Conservation (phyloP, 2,113 vertebrate species). For the Anhinga anhinga region DNA sequence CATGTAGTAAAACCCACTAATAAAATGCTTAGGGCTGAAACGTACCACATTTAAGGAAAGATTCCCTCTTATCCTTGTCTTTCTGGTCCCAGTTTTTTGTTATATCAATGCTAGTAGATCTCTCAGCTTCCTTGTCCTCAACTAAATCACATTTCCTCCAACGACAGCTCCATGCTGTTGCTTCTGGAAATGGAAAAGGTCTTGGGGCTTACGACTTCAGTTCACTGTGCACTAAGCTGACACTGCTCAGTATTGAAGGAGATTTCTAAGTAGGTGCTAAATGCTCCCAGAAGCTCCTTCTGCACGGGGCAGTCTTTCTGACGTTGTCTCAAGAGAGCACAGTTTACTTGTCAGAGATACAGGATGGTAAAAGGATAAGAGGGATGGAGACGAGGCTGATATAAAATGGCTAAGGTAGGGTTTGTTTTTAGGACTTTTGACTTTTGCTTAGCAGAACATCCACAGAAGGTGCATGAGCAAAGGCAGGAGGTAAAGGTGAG, state of each 20-base stretch:
- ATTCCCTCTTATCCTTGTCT: not conserved
- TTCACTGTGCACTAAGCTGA: not conserved
- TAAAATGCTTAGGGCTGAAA: not conserved
- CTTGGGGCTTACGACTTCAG: not conserved
- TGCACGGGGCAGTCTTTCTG: not conserved
- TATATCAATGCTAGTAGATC: not conserved
- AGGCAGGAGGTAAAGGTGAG: not conserved
- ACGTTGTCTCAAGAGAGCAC: not conserved
- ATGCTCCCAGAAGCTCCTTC: not conserved
- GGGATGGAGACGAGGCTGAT: not conserved
- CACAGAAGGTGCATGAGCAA: not conserved
- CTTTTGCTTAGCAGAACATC: not conserved
- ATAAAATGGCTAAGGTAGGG: not conserved
- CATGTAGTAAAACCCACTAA: not conserved
- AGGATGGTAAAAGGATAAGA: not conserved
- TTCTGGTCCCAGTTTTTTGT: not conserved
- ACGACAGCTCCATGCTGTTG: not conserved
- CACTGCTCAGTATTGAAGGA: not conserved
- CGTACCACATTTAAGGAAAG: not conserved
- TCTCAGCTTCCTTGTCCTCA: not conserved
- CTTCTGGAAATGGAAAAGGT: not conserved
- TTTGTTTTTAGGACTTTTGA: not conserved
- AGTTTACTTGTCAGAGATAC: not conserved
- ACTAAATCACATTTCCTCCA: not conserved
- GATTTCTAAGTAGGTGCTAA: not conserved